Conservation (phyloP, 2,113 vertebrate genomes). For the Boleophthalmus pectinirostris region DNA sequence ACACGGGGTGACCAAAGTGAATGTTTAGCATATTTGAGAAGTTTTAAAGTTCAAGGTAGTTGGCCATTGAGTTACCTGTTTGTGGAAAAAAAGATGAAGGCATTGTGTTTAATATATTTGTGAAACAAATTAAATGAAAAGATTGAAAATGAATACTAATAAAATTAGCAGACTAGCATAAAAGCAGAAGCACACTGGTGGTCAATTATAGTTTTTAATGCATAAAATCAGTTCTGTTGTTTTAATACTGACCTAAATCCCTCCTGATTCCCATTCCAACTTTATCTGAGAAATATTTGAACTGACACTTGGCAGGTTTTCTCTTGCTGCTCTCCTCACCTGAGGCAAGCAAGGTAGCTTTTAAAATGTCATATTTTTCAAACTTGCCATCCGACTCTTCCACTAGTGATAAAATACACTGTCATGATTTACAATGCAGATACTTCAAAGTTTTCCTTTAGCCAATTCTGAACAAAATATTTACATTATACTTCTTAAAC, state of each 20-base stretch:
- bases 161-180: no score
- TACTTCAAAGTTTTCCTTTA: not conserved
- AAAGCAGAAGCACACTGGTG: no score
- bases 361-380: constrained; percentile 31
- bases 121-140: not conserved
- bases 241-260: constrained; percentile 27
- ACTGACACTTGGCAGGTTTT: constrained; percentile 52
- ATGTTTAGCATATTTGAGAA: not conserved
- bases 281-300: constrained; percentile 51
- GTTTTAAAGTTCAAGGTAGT: not conserved
- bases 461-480: not conserved
- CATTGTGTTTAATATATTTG: not conserved
- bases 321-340: constrained; percentile 51
- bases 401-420: not conserved
- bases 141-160: not conserved
- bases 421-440: not conserved
- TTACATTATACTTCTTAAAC: not conserved
- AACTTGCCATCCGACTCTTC: constrained; percentile 14
- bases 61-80: no score
- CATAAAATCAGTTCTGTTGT: not conserved
- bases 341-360: constrained; percentile 28
- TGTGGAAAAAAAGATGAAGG: no score
- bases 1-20: not conserved
- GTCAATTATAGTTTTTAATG: not conserved
- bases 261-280: constrained; percentile 2